A percentile compares a stretch with the other conserved stretches of the same genome.
Evolutionary conservation across 2,797 vertebrate genomes (phyloP).

Genomic region (Hylomyscus alleni): DNA sequence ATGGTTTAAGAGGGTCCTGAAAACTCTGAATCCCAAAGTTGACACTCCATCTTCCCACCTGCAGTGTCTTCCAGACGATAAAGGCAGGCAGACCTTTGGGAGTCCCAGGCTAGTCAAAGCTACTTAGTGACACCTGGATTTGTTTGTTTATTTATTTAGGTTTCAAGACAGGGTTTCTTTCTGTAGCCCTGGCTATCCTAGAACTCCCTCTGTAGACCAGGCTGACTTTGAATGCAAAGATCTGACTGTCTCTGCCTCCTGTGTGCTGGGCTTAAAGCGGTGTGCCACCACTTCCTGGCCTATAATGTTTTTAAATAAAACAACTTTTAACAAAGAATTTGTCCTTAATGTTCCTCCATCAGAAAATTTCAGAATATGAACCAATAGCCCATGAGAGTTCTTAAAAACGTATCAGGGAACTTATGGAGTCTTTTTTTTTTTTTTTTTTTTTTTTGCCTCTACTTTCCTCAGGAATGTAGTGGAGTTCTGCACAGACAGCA

Average conservation of each 20-base stretch:
- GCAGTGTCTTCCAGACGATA: background rate
- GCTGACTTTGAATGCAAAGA: background rate
- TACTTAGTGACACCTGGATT: background rate
- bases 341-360: background rate
- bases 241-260: background rate
- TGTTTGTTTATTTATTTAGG: background rate
- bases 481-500: constrained; percentile 2
- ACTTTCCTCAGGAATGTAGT: background rate
- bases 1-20: background rate
- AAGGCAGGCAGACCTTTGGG: background rate
- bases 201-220: background rate
- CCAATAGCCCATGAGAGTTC: background rate
- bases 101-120: background rate
- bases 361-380: background rate
- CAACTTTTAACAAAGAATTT: background rate
- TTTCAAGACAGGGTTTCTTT: background rate
- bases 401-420: background rate
- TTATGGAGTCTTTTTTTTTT: background rate
- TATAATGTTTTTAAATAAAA: background rate
- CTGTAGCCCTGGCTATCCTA: background rate
- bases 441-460: background rate
- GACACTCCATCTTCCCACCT: background rate
- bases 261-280: background rate
- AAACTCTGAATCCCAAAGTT: background rate
- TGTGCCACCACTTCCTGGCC: background rate